Evolutionary conservation across 2,113 vertebrate species (phyloP).

Genomic region (Irena cyanogastra): DNA sequence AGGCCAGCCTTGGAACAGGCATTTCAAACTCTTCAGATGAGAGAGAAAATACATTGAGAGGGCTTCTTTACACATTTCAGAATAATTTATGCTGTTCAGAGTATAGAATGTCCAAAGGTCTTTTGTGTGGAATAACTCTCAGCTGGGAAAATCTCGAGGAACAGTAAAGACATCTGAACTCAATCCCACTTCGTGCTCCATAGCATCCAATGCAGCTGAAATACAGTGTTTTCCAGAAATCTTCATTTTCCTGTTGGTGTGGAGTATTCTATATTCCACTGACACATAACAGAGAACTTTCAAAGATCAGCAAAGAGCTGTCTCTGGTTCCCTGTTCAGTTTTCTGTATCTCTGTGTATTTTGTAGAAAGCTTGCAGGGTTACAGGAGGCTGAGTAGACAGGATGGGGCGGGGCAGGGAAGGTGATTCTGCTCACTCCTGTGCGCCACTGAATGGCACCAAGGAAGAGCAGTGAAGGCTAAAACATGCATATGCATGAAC

Average conservation of each 20-base stretch:
- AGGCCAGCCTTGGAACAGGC: background rate
- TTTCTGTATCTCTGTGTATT: background rate
- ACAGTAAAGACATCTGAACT: background rate
- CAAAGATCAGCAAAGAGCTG: background rate
- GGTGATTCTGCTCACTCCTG: background rate
- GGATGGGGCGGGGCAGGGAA: accelerated
- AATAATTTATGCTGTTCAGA: background rate
- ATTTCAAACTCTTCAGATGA: background rate
- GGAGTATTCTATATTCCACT: background rate
- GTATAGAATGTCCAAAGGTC: background rate
- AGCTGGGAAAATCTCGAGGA: background rate
- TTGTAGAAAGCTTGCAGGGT: background rate
- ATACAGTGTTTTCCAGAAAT: background rate
- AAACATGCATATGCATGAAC: background rate
- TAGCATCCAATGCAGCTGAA: background rate
- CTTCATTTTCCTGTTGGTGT: background rate
- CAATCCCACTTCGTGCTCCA: background rate
- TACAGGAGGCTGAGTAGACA: accelerated
- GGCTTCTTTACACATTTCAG: background rate
- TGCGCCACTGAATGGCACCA: background rate
- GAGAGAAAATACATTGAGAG: background rate
- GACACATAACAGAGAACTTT: background rate
- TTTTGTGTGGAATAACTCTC: background rate
- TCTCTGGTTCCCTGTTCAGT: background rate
- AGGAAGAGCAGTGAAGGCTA: background rate